These are phyloP conservation scores for Gasteruption jaculator DNA, from an alignment of 2,888 invertebrate species.

Conservation along the genomic window DNA sequence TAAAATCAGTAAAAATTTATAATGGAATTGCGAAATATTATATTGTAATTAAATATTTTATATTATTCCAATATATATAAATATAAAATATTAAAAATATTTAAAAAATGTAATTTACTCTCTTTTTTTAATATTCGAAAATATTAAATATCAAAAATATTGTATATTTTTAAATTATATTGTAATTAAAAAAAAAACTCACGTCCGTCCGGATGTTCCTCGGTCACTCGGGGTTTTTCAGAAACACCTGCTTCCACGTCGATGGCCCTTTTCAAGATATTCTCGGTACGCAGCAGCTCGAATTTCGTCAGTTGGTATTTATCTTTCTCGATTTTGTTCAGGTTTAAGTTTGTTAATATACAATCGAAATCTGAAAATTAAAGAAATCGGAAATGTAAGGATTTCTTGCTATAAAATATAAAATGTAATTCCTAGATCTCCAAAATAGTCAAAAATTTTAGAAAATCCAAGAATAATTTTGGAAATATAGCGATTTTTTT, in stretches of 20 bases:
- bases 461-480: neutral
- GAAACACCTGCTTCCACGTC: conserved; percentile 73
- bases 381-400: conserved; percentile 7
- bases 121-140: conserved; percentile 9
- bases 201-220: conserved; percentile 84
- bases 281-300: conserved; percentile 76
- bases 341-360: conserved; percentile 78
- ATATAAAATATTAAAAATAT: conserved; percentile 6
- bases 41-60: too few species aligned
- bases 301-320: conserved; percentile 65
- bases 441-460: too few species aligned
- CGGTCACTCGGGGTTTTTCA: conserved; percentile 63
- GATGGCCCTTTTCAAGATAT: conserved; percentile 79
- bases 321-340: conserved; percentile 70
- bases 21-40: too few species aligned
- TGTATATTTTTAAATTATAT: conserved; percentile 5
- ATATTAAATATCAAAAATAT: conserved; percentile 7
- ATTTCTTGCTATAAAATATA: conserved; percentile 8
- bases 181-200: conserved; percentile 49
- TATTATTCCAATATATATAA: conserved; percentile 3
- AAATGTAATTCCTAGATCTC: too few species aligned
- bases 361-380: conserved; percentile 73
- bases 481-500: neutral
- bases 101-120: neutral
- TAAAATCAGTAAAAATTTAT: conserved; percentile 12